Conservation (phyloP, 2,113 vertebrate species). For the Sebastes schlegelii region DNA sequence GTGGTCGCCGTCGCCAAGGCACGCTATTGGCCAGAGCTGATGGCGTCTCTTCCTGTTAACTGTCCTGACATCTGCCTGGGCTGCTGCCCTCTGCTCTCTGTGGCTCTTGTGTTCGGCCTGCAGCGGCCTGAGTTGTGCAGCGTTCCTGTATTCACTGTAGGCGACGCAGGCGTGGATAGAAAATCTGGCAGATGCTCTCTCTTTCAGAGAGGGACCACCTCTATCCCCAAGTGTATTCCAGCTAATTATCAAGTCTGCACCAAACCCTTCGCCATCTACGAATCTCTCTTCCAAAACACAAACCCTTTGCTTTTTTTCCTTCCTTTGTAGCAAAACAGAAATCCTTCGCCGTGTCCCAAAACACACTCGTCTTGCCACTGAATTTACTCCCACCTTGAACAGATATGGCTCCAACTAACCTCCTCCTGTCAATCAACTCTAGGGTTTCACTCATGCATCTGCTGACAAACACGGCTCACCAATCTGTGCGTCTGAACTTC, state of each 20-base stretch:
- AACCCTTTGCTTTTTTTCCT: neutral
- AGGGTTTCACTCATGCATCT: constrained; percentile 14
- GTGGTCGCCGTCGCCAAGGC: constrained; percentile 59
- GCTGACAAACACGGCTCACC: constrained; percentile 24
- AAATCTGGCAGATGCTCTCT: constrained; percentile 31
- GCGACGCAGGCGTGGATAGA: constrained; percentile 3
- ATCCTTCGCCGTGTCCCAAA: neutral
- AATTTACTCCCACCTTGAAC: constrained; percentile 15
- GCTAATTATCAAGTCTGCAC: constrained; percentile 20
- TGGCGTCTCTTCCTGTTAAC: constrained; percentile 68
- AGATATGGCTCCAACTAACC: constrained; percentile 12
- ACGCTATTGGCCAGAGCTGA: constrained; percentile 56
- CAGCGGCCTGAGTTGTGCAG: constrained; percentile 17
- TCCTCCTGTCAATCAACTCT: constrained; percentile 42
- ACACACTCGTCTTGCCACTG: constrained; percentile 9
- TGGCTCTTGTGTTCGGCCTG: constrained; percentile 45
- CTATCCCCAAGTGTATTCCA: neutral
- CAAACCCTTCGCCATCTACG: neutral
- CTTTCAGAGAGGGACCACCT: constrained; percentile 23
- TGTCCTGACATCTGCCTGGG: constrained; percentile 56
- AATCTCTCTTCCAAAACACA: neutral
- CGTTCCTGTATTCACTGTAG: constrained; percentile 29
- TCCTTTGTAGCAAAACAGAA: neutral
- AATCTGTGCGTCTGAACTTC: constrained; percentile 17
- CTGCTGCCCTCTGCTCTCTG: constrained; percentile 17